A percentile compares a stretch with the other conserved stretches of the same genome.
These are phyloP conservation scores for Pilophorus perplexus DNA, from an alignment of 2,888 invertebrate species.

Conservation along the genomic window DNA sequence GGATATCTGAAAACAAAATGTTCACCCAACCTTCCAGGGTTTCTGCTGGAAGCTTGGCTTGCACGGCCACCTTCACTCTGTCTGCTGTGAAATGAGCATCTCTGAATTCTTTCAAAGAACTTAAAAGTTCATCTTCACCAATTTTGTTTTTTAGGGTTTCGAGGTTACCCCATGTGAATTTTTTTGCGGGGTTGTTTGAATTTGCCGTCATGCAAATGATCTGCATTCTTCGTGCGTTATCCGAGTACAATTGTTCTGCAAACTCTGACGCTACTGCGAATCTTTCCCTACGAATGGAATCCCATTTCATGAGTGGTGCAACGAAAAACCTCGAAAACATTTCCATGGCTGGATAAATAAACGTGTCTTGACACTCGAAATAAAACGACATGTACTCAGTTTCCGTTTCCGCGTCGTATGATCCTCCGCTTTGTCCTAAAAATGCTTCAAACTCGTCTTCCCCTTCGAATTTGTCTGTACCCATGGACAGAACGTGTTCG, in stretches of 20 bases:
- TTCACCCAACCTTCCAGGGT: conserved; percentile 64
- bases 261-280: conserved; percentile 91
- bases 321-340: conserved; percentile 81
- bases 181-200: conserved; percentile 63
- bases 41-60: conserved; percentile 62
- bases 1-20: conserved; percentile 65
- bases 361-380: conserved; percentile 80
- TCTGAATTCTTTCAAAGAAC: conserved; percentile 70
- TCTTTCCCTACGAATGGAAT: conserved; percentile 81
- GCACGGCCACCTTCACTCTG: conserved; percentile 75
- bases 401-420: conserved; percentile 69
- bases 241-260: conserved; percentile 73
- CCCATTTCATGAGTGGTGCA: conserved; percentile 77
- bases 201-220: conserved; percentile 68
- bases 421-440: conserved; percentile 77
- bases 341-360: conserved; percentile 73
- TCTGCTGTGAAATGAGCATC: conserved; percentile 79
- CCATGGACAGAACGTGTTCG: conserved; percentile 94
- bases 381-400: conserved; percentile 83
- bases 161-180: conserved; percentile 84
- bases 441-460: conserved; percentile 83
- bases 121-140: conserved; percentile 65
- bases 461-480: conserved; percentile 80
- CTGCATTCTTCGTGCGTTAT: conserved; percentile 73
- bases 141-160: conserved; percentile 67